These are phyloP conservation scores for Paracyclopina nana DNA, from an alignment of 1,140 invertebrate genomes.

Conservation along the genomic window DNA sequence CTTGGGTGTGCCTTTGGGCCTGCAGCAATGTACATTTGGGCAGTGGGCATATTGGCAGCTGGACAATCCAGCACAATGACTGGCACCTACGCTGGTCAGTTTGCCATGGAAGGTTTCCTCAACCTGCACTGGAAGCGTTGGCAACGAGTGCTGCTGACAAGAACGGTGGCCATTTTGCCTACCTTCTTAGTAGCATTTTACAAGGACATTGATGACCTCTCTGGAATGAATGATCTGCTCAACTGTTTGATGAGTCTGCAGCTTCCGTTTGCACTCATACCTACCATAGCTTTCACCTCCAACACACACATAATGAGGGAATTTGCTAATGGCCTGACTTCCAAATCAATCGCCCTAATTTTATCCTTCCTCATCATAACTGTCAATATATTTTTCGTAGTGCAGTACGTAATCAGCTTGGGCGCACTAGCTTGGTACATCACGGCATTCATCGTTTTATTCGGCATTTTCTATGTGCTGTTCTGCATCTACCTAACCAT, in stretches of 20 bases:
- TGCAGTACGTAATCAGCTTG: constrained; percentile 31
- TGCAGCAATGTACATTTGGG: constrained; percentile 70
- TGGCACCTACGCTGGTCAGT: constrained; percentile 37
- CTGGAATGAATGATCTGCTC: constrained; percentile 66
- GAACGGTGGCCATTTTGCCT: constrained; percentile 66
- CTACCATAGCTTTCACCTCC: constrained; percentile 69
- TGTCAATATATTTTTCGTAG: constrained; percentile 65
- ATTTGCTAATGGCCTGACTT: constrained; percentile 6
- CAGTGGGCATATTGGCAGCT: constrained; percentile 65
- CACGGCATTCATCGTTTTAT: not conserved
- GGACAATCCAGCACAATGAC: constrained; percentile 81
- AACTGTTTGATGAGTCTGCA: constrained; percentile 76
- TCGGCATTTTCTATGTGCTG: not conserved
- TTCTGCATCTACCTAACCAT: constrained; percentile 10
- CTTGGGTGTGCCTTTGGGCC: constrained; percentile 61
- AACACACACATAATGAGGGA: constrained; percentile 26
- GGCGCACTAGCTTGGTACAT: not conserved
- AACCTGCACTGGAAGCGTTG: constrained; percentile 69
- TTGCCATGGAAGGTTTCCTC: constrained; percentile 54
- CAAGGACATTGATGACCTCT: constrained; percentile 47
- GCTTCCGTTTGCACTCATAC: constrained; percentile 58
- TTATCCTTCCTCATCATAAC: constrained; percentile 47
- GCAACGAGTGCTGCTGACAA: constrained; percentile 66
- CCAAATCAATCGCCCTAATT: constrained; percentile 40
- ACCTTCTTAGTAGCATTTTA: constrained; percentile 61